Base-by-base conservation (phyloP, 2,113 vertebrate genomes). In the Amphiprion percula region DNA sequence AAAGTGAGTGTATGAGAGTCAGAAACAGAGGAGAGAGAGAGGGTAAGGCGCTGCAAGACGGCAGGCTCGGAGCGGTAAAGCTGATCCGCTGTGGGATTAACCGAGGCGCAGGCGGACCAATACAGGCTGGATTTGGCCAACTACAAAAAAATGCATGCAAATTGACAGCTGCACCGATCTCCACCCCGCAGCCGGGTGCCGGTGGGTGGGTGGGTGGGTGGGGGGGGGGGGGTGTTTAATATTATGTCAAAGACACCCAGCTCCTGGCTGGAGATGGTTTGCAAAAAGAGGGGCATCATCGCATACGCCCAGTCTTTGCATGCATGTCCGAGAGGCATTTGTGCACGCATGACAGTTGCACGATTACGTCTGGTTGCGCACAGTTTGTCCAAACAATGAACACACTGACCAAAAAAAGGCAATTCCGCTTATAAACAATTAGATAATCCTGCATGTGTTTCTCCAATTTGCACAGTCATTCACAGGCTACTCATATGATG, bases 71-170 rank as follows among this genome's bases (percentile, higher is more conserved):
- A 81, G 88, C 74, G 23, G 59, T 77, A 83, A 79, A 86, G 81
- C 85, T 83, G 89, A 94, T 92, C 90, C 86, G 61, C 80, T 60
- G 77, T 74, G 81, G 91, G 91, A 92, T 94, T 93, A 93, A 91
- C 74, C 71, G 53, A 68, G 14, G 79, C 80, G 78, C 93, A 88
- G 62, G 61, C 74, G 66, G 68, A 71, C 83, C 62, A 33, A 37
- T 59, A 66, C 80, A 88, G 86, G 26, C 86, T 81, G 88, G 88
- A 84, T 88, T 87, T 77, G 78, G 80, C 69, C 84, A 85, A 88
- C 72, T 80, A 37, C 33, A 37, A 37, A 37, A 37, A 84, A 91
- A 92, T 87, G 64, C 90, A 92, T 90, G 93, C 90, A 90, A 87
- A 92, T 84, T 90, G 91, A 90, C 93, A 93, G 91, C 90, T 94